Base-by-base conservation (phyloP, 1,140 invertebrate species). In the Drosophila nasuta region DNA sequence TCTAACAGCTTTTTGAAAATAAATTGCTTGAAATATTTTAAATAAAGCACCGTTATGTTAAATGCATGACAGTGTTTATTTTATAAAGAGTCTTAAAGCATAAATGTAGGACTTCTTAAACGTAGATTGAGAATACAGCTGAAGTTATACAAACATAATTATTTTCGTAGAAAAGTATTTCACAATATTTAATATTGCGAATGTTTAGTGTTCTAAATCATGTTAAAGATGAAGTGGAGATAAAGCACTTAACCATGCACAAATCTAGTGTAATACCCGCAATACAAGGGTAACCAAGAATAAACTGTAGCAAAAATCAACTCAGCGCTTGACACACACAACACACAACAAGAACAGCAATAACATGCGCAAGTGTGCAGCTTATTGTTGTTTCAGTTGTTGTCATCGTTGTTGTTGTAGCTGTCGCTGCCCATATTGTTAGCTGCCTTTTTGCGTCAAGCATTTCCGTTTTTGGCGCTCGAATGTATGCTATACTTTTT, bases 401-500 rank as follows among this genome's bases (percentile, higher is more conserved):
- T 43, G 48, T 65, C 60, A 25, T 56, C 49, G 17, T 68, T 69
- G 68, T 70, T 76, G 48, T 64, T 85, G 43, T 67, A 63, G 59
- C 60, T 75, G 73, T 75, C 73, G 65, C 46, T 62, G 33, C 67
- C 52, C 57, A 77, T 74, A 49, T 75, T 70, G 64, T 62, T 75
- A 46, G 45, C 45, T 64, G 48, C 76, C 77, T 71, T 62, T 58
- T 66, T 82, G 68, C 80, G 72, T 68, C 68, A 66, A 79, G 80
- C 77, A 75, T 77, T 89, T 88, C 85, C 80, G 69, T 72, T 83
- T 83, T 54, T 35, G 77, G 85, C 69, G 69, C 77, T 83, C 57
- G 71, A 88, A 88, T 77, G 77, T 87, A 63, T 87, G 83, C 79
- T 62, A 82, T 71, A 77, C 20, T 72, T 79, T 57, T 72, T 86